Base-by-base conservation (phyloP, 2,113 vertebrate genomes). In the Scolopax mira region DNA sequence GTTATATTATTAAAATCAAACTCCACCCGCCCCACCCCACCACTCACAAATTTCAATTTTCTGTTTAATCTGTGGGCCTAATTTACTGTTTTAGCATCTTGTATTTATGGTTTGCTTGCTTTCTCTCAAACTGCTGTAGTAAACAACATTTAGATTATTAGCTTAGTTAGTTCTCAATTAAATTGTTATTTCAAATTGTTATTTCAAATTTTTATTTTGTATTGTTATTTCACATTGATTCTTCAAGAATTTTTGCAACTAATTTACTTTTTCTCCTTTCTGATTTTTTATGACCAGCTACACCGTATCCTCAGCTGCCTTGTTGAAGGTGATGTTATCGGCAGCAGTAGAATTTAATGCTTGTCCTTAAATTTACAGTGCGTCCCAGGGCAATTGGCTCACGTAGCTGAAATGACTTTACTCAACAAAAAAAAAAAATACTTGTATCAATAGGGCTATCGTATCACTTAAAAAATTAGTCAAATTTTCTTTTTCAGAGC, bases 21-120 rank as follows among this genome's bases (percentile, higher is more conserved):
- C 6, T 8, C 8, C 19, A 11, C 18, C 18, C 6, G 8, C 24
- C 23, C 6, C 11, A 48, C 2, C 6, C 18, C 4, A 2, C 3
- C 27, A 18, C 44, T 19, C 44, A 8, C 44, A 46, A 46, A 5
- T 9, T 52, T 67, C 35, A 11, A 7, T 90, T 51, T 55, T 75
- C 13, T 72, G 5, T 52, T 90, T 12, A n/a, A 49, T 23, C 9
- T 21, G 7, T 31, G 24, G 10, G 2, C 73, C 88, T 60, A 30
- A 37, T 88, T 73, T 42, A 10, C 7, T 31, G 1, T 9, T 28
- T 65, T 48, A 12, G 49, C 12, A 30, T 44, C 27, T 55, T 44
- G 4, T n/a, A 19, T 52, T 51, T 24, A 10, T 57, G 12, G 4
- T 57, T 30, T 13, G 30, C 33, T 67, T 73, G 60, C 39, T 69